Percentiles rank a stretch among this genome's conserved stretches.
Conservation (phyloP, 2,797 vertebrate genomes). For the Pachyuromys duprasi region DNA sequence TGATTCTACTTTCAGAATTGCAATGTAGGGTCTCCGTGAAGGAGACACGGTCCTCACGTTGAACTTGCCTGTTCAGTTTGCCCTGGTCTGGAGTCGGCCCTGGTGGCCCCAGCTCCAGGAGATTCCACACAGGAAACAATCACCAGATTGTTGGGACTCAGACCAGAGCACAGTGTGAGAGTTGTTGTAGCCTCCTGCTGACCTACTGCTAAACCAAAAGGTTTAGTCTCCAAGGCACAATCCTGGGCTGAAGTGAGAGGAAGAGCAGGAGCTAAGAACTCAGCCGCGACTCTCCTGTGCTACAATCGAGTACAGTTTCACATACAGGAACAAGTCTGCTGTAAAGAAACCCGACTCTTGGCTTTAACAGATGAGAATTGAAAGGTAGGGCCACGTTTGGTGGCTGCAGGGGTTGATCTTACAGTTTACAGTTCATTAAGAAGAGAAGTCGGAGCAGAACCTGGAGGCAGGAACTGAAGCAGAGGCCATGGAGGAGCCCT, state of each 20-base stretch:
- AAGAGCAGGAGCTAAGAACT: neutral
- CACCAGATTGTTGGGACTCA: slow-evolving; percentile 41
- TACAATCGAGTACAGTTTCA: neutral
- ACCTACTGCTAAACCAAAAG: neutral
- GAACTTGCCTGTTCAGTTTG: slow-evolving; percentile 62
- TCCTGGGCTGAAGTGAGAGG: neutral
- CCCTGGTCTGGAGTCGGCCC: slow-evolving; percentile 42
- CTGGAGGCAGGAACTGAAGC: neutral
- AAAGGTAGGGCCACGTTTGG: neutral
- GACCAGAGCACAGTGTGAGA: slow-evolving; percentile 40
- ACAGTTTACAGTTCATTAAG: neutral
- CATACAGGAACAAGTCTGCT: neutral
- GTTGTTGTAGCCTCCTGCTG: slow-evolving; percentile 36
- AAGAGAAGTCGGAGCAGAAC: neutral
- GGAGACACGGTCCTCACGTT: slow-evolving; percentile 67
- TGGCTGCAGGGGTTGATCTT: neutral
- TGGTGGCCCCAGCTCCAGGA: neutral
- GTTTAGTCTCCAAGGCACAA: neutral
- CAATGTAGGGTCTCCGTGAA: neutral
- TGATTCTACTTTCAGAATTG: slow-evolving; percentile 8
- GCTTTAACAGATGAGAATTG: neutral
- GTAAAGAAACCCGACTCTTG: neutral
- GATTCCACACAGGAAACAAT: slow-evolving; percentile 56
- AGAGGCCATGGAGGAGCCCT: neutral
- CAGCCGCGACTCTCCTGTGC: accelerated